Conservation (phyloP, 2,797 vertebrate genomes). For the Pampus argenteus region DNA sequence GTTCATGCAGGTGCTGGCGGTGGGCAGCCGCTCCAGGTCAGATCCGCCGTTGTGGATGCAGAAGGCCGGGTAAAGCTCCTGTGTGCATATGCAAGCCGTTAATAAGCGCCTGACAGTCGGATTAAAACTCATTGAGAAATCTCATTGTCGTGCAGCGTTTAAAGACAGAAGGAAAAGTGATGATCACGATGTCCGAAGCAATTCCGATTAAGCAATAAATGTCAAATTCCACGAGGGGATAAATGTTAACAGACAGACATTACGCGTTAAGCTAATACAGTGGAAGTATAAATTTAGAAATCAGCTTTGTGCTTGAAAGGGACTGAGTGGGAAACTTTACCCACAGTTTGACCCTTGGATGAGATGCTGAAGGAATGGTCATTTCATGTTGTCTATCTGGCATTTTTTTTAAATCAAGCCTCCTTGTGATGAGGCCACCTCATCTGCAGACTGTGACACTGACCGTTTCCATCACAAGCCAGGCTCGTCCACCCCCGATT, state of each 20-base stretch:
- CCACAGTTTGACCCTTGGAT: constrained; percentile 71
- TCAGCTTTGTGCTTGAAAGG: constrained; percentile 70
- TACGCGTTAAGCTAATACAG: constrained; percentile 68
- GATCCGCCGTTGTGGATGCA: constrained; percentile 98
- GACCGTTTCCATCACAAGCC: constrained; percentile 72
- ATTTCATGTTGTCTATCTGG: constrained; percentile 81
- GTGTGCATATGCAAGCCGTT: constrained; percentile 49
- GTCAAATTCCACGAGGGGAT: constrained; percentile 67
- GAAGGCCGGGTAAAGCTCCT: constrained; percentile 98
- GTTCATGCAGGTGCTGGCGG: constrained; percentile 99
- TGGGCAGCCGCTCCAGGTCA: constrained; percentile 95
- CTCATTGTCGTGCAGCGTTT: constrained; percentile 20
- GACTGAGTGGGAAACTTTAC: constrained; percentile 41
- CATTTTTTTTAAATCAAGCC: constrained; percentile 73
- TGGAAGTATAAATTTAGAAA: constrained; percentile 72
- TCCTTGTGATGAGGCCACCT: constrained; percentile 68
- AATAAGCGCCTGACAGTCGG: constrained; percentile 4
- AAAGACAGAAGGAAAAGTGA: constrained; percentile 37
- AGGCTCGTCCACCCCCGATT: constrained; percentile 66
- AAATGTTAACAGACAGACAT: constrained; percentile 77
- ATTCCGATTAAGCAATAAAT: constrained; percentile 76
- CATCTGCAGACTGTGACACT: constrained; percentile 75
- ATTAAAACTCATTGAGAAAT: constrained; percentile 17
- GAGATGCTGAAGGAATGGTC: constrained; percentile 70
- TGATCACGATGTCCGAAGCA: constrained; percentile 65